Percentiles rank a stretch among this genome's conserved stretches.
These are phyloP conservation scores for Leptodactylus fuscus DNA, from an alignment of 2,113 vertebrate species.

Conservation along the genomic window DNA sequence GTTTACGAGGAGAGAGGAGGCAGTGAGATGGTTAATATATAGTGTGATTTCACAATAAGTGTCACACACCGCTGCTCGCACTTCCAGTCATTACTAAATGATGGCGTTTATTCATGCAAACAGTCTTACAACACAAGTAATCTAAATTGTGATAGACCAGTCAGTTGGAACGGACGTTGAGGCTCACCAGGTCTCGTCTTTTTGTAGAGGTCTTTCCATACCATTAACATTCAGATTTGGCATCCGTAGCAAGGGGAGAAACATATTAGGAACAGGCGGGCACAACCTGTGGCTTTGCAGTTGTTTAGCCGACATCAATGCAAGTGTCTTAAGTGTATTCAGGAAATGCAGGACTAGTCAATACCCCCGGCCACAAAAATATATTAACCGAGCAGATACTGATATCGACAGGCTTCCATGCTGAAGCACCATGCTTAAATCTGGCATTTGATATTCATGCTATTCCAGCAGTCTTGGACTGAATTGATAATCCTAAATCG, in stretches of 20 bases:
- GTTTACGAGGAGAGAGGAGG: neutral
- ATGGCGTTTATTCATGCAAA: slow-evolving; percentile 36
- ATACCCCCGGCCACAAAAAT: neutral
- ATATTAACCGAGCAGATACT: no score
- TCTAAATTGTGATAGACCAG: slow-evolving; percentile 34
- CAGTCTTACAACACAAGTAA: slow-evolving; percentile 39
- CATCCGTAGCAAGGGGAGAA: neutral
- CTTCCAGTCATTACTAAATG: slow-evolving; percentile 44
- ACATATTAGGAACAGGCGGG: neutral
- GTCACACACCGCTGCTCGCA: slow-evolving; percentile 7
- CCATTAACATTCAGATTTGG: slow-evolving; percentile 32
- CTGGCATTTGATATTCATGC: no score
- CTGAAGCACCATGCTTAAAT: no score
- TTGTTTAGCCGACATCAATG: neutral
- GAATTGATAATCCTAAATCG: no score
- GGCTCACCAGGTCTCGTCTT: neutral
- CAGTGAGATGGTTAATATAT: slow-evolving; percentile 3
- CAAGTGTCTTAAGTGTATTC: neutral
- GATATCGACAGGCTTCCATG: no score
- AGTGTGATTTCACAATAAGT: slow-evolving; percentile 40
- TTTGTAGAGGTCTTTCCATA: slow-evolving; percentile 46
- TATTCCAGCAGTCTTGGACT: no score
- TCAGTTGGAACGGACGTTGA: slow-evolving; percentile 43
- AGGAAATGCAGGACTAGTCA: neutral
- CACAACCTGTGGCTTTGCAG: neutral